Evolutionary conservation across 2,113 vertebrate genomes (phyloP).

Genomic region (Sapayoa aenigma): DNA sequence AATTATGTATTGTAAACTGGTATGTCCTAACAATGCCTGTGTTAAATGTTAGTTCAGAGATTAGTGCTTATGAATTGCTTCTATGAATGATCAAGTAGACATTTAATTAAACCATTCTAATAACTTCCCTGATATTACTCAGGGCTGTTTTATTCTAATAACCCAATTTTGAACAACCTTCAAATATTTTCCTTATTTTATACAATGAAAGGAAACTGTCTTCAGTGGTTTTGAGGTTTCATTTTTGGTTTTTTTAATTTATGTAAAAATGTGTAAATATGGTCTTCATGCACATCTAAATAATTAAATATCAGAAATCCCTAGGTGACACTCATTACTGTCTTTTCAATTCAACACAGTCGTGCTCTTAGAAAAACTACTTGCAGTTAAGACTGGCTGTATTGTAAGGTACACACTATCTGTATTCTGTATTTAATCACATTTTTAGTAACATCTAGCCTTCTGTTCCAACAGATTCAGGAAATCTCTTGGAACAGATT

Average conservation of each 20-base stretch:
- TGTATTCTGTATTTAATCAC: neutral
- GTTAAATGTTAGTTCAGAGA: constrained; percentile 8
- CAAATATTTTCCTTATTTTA: constrained; percentile 38
- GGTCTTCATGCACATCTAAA: constrained; percentile 27
- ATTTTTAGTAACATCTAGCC: neutral
- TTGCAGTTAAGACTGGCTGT: neutral
- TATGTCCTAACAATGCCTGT: constrained; percentile 1
- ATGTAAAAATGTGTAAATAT: constrained; percentile 44
- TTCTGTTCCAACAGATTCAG: neutral
- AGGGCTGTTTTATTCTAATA: constrained; percentile 39
- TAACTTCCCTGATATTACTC: constrained; percentile 50
- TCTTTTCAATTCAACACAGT: neutral
- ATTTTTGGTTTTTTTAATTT: neutral
- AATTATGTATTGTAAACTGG: neutral
- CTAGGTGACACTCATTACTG: constrained; percentile 9
- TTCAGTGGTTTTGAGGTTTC: neutral
- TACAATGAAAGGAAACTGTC: constrained; percentile 4
- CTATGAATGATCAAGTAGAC: constrained; percentile 22
- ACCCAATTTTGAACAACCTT: neutral
- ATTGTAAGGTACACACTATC: neutral
- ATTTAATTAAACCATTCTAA: constrained; percentile 27
- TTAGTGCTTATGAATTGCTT: constrained; percentile 49
- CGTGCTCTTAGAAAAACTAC: neutral
- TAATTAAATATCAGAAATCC: constrained; percentile 47
- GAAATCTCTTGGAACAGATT: neutral